Evolutionary conservation across 2,113 vertebrate genomes (phyloP).

Genomic region (Platysternon megacephalum): DNA sequence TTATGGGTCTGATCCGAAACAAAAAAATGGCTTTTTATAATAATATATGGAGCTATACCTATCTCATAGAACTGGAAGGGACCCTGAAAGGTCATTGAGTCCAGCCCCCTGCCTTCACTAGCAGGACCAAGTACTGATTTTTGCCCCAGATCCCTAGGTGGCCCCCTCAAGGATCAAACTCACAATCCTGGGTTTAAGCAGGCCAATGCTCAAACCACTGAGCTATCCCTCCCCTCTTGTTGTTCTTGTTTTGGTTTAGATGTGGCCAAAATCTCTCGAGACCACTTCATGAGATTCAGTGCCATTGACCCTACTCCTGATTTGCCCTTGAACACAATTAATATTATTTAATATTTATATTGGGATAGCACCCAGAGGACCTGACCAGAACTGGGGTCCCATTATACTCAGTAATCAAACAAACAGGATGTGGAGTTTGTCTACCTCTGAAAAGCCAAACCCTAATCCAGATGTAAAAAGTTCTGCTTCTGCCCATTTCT

Average conservation of each 20-base stretch:
- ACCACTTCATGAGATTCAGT: neutral
- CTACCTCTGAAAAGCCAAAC: neutral
- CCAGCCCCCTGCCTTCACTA: too few species aligned
- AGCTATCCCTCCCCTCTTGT: too few species aligned
- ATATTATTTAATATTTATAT: neutral
- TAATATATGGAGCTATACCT: too few species aligned
- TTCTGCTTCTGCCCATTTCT: neutral
- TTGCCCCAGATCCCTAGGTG: too few species aligned
- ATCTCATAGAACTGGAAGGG: too few species aligned
- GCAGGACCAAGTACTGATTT: too few species aligned
- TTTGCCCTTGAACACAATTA: neutral
- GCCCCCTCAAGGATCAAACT: too few species aligned
- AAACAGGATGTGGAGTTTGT: neutral
- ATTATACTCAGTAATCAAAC: neutral
- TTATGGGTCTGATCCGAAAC: neutral
- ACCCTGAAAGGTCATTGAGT: too few species aligned
- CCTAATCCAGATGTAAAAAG: neutral
- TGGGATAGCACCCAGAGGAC: neutral
- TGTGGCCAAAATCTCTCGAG: neutral
- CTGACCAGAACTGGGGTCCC: neutral
- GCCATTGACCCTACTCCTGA: neutral
- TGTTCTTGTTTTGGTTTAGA: neutral
- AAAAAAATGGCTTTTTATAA: neutral
- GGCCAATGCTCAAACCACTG: too few species aligned
- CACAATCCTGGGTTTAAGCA: too few species aligned